Evolutionary conservation across 2,797 vertebrate genomes (phyloP), one percentile per base, ranked within the genome.

Genomic region (Antrozous pallidus): DNA sequence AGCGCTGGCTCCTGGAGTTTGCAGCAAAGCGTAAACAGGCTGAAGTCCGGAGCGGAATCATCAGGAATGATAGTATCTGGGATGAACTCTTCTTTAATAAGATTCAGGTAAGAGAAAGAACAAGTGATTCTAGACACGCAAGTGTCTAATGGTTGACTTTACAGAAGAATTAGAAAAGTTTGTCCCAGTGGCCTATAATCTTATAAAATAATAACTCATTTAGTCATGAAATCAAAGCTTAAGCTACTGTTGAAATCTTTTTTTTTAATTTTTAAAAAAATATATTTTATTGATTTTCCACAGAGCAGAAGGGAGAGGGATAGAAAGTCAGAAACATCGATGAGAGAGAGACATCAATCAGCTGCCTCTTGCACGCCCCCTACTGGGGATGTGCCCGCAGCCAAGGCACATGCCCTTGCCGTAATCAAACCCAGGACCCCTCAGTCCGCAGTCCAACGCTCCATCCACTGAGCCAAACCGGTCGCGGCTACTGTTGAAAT

Each of bases 31-130:
- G 99, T 98, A 99, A 99, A 98, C 99, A 99, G 65, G 98, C 98
- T 0, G 99, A 99, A 96, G 99, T 99, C 67, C 99, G 97, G 95
- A 98, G 98, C 0, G 99, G 99, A 31, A 98, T 99, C 95, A 99
- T 99, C 93, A 98, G 99, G 88, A 99, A 99, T 0, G 98, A 99
- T 97, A 99, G 99, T 77, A 82, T 99, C 96, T 99, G 99, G 99
- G 99, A 99, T 94, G 99, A 99, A 88, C 98, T 99, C 91, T 99
- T 99, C 98, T 99, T 99, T 96, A 99, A 99, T 95, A 99, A 99
- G 98, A 99, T 99, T 96, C 99, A 99, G 99, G 99, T 99, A 97
- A 95, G 95, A 8, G 24, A 33, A 31, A 78, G 2, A 70, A 14
- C 56, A 88, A 82, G 18, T 1, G 49, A 71, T 24, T 77, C 18